Evolutionary conservation across 2,888 invertebrate genomes (phyloP), one percentile per base, ranked within the genome.

Genomic region (Hedya salicella): DNA sequence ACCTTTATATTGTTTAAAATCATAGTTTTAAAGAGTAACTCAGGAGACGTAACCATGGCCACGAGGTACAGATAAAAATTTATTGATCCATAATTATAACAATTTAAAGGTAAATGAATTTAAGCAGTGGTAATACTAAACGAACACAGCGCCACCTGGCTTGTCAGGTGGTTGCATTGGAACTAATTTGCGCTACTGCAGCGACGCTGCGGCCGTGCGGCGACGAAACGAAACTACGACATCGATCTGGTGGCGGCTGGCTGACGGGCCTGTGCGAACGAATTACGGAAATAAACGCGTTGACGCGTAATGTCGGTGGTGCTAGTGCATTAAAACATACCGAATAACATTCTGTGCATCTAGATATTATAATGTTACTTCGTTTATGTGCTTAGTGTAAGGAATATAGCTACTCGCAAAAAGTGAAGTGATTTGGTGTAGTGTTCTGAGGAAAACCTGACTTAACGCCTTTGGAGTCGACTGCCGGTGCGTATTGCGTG

Each of bases 201-300:
- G 80, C 74, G 82, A 79, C 75, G 74, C 73, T 78, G 80, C 82
- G 77, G 76, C 75, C 77, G 75, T 67, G 79, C 83, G 87, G 87
- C 71, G 71, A 75, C 82, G 83, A 86, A 81, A 73, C 71, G 83
- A 85, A 90, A 86, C 84, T 82, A 74, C 85, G 87, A 90, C 91
- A 91, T 92, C 90, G 91, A 91, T 92, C 83, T 86, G 78, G 76
- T 83, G 85, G 88, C 85, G 79, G 86, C 83, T 87, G 84, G 83
- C 79, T 78, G 82, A 79, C 78, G 79, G 79, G 77, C 77, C 77
- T 85, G 83, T 81, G 81, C 86, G 86, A 87, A 84, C 86, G 85
- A 89, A 89, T 79, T 84, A 82, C 76, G 78, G 79, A 82, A 85
- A 87, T 81, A 83, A 84, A 79, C 82, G 83, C 84, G 78, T 81